Evolutionary conservation across 2,888 invertebrate species (phyloP), one percentile per base, ranked within the genome.

Genomic region (Imbricaverruca yamaguchii): DNA sequence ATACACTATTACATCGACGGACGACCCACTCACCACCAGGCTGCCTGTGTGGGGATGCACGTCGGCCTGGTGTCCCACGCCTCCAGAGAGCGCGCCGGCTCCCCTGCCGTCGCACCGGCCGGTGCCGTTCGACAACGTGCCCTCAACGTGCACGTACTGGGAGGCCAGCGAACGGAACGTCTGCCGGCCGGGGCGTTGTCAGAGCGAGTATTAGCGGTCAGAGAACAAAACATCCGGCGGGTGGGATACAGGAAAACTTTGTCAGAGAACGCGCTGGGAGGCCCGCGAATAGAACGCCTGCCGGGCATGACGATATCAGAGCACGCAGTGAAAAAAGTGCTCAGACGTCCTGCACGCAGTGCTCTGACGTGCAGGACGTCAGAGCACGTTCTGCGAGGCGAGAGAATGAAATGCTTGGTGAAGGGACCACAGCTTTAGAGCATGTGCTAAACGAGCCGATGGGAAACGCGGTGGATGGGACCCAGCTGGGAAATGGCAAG

Each of bases 91-190:
- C 65, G 23, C 8, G n/a, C 65, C 9, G 65, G 11, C 65, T n/a
- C 65, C 65, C n/a, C n/a, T 23, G 65, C 23, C 65, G 65, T 23
- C 65, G 10, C 65, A 65, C 23, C 23, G n/a, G 23, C n/a, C 65
- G 9, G n/a, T 23, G n/a, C n/a, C 23, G n/a, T 65, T 65, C 10
- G 10, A 23, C 23, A 23, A 9, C 3, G 23, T 10, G n/a, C n/a
- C 65, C 65, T n/a, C 78, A 53, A 8, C 63, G 78, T 39, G 15
- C 23, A 55, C 39, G 25, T 55, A 77, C 55, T 59, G 56, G 23
- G 81, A 53, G 61, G 61, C 56, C 77, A 56, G 81, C 77, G 61
- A 63, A 12, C 53, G 74, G 63, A 63, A 59, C 81, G 69, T 56
- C 57, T 15, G 15, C 12, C 23, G 77, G 81, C 13, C 39, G 10